Evolutionary conservation across 2,888 invertebrate genomes (phyloP).

Genomic region (Oasisia sp.): DNA sequence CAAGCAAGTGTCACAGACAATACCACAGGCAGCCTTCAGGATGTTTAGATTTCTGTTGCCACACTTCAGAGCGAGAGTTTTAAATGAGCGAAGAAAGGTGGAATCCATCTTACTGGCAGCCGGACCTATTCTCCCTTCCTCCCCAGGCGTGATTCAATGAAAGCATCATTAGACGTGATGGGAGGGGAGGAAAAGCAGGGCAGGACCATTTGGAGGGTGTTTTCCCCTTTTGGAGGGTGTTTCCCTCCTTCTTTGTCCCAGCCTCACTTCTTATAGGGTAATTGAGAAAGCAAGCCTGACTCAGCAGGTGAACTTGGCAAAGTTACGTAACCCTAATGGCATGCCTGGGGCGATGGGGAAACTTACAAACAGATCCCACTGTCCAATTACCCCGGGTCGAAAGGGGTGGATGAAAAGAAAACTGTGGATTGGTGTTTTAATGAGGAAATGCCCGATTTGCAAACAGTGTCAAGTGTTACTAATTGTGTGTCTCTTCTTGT

Average conservation of each 20-base stretch:
- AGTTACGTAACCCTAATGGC: slow-evolving; percentile 4
- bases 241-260: background rate
- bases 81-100: background rate
- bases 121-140: background rate
- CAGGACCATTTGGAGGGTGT: background rate
- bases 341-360: slow-evolving; percentile 6
- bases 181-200: slow-evolving; percentile 12
- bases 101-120: background rate
- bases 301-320: background rate
- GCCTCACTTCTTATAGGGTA: background rate
- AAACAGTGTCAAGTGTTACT: background rate
- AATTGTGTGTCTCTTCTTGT: background rate
- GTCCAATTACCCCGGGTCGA: background rate
- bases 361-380: slow-evolving; percentile 11
- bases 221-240: background rate
- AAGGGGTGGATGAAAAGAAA: slow-evolving; percentile 5
- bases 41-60: background rate
- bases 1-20: background rate
- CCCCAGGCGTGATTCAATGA: background rate
- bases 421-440: background rate
- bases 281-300: background rate
- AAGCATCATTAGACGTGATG: background rate
- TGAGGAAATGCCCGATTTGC: background rate
- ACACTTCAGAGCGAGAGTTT: background rate
- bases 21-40: background rate